Evolutionary conservation across 2,797 vertebrate species (phyloP).

Genomic region (Oreortyx pictus): DNA sequence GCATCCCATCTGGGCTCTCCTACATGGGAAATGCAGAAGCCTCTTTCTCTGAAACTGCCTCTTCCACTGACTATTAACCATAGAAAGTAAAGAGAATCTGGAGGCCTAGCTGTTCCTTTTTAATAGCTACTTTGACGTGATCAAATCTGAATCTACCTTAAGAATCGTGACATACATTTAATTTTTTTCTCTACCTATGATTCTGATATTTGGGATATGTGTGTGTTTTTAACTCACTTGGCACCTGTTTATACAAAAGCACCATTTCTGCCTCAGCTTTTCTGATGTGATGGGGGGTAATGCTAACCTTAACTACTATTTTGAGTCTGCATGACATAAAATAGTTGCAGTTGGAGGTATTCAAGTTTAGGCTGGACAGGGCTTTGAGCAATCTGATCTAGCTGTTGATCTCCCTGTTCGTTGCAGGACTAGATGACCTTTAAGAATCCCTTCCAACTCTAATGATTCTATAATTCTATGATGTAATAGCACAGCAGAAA

Average conservation of each 20-base stretch:
- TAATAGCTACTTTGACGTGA: neutral
- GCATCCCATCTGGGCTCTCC: neutral
- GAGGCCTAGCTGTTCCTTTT: neutral
- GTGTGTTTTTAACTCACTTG: neutral
- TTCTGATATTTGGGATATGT: neutral
- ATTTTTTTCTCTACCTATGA: neutral
- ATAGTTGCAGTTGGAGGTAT: neutral
- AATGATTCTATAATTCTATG: too few species aligned
- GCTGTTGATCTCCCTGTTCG: too few species aligned
- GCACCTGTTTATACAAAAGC: conserved; percentile 32
- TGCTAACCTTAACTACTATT: neutral
- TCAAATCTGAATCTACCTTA: neutral
- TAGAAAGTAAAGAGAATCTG: neutral
- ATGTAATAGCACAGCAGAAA: conserved; percentile 58
- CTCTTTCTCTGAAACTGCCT: neutral
- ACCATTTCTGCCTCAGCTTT: neutral
- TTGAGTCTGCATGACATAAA: neutral
- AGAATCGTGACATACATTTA: neutral
- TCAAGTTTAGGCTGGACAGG: too few species aligned
- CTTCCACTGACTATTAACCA: neutral
- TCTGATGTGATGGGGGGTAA: neutral
- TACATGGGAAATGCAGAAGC: neutral
- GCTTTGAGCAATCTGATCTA: too few species aligned
- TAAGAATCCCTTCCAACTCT: too few species aligned
- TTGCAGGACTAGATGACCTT: too few species aligned